Conservation (phyloP, 1,140 invertebrate species). For the Panagrolaimus sp. region DNA sequence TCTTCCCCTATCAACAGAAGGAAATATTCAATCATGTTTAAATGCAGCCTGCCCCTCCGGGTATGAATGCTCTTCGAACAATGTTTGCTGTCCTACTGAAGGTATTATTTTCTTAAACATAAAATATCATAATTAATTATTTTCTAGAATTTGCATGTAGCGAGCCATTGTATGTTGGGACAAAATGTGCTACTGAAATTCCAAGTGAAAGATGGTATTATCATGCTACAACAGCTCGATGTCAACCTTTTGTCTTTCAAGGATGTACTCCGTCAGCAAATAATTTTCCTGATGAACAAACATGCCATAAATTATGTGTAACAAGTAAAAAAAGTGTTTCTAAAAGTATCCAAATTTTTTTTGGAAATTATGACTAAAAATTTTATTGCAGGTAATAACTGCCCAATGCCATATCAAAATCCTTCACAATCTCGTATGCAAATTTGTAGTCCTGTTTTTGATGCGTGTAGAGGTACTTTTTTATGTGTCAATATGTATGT, state of each 20-base stretch:
- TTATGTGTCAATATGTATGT: not conserved
- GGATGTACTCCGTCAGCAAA: constrained; percentile 28
- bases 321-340: not conserved
- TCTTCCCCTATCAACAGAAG: constrained; percentile 29
- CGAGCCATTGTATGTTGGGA: constrained; percentile 26
- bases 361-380: too few relatives aligned
- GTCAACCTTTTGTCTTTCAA: constrained; percentile 25
- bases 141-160: constrained; percentile 25
- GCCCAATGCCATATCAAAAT: constrained; percentile 2
- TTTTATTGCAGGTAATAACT: not conserved
- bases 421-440: not conserved
- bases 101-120: not conserved
- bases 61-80: constrained; percentile 7
- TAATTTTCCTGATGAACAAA: constrained; percentile 32
- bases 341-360: not conserved
- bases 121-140: not conserved
- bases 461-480: constrained; percentile 6
- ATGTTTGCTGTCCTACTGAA: constrained; percentile 20
- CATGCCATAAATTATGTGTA: constrained; percentile 17
- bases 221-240: constrained; percentile 24
- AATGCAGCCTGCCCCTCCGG: constrained; percentile 18
- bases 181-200: constrained; percentile 17
- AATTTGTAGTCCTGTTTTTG: constrained; percentile 6
- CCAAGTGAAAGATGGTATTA: constrained; percentile 32
- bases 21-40: constrained; percentile 21